Evolutionary conservation across 2,888 invertebrate species (phyloP).

Genomic region (Cistogaster globosa): DNA sequence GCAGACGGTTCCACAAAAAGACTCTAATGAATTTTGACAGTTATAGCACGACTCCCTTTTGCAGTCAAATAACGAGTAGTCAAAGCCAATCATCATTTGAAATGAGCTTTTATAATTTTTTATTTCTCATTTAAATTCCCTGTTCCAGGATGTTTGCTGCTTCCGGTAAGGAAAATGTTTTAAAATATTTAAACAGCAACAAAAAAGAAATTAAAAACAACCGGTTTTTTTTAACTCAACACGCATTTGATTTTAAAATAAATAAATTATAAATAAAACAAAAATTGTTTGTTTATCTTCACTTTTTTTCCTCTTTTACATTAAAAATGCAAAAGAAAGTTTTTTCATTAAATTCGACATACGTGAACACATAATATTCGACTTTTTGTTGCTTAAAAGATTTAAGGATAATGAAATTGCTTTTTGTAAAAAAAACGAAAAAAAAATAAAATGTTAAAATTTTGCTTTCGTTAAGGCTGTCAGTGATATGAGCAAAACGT

Average conservation of each 20-base stretch:
- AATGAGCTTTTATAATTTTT: conserved; percentile 3
- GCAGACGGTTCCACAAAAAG: conserved; percentile 34
- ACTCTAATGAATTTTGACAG: conserved; percentile 56
- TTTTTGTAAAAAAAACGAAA: not conserved
- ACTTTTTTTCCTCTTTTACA: not conserved
- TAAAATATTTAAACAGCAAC: conserved; percentile 3
- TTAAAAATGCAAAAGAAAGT: not conserved
- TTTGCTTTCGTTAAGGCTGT: conserved; percentile 14
- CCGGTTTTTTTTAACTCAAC: conserved; percentile 44
- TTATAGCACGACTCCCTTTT: conserved; percentile 51
- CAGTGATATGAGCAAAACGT: conserved; percentile 34
- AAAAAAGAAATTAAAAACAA: not conserved
- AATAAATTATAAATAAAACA: conserved; percentile 54
- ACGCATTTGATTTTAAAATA: conserved; percentile 54
- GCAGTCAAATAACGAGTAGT: conserved; percentile 28
- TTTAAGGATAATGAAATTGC: too few relatives aligned
- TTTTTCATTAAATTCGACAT: conserved; percentile 1
- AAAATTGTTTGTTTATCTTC: conserved; percentile 50
- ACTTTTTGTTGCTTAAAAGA: not conserved
- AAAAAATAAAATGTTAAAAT: conserved; percentile 16
- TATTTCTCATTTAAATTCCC: too few relatives aligned
- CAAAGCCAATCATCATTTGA: conserved; percentile 38
- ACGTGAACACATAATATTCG: conserved; percentile 61
- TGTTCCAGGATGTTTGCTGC: not conserved
- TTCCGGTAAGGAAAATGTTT: not conserved